Conservation (phyloP, 2,888 invertebrate species). For the Mamestra brassicae region DNA sequence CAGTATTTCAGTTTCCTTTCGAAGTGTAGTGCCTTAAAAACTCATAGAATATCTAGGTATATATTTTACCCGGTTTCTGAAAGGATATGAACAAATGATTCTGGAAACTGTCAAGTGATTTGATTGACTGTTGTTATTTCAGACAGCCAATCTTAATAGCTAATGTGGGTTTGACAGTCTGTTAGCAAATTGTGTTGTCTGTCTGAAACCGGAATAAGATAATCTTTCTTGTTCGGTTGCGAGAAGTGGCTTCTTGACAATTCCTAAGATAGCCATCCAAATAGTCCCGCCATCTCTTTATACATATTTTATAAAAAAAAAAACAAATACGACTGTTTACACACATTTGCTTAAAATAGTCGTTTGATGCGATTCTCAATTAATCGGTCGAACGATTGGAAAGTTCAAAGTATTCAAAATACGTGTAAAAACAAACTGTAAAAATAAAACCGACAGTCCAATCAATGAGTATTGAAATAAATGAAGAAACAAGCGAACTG, state of each 20-base stretch:
- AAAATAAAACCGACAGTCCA: constrained; percentile 26
- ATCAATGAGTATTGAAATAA: constrained; percentile 26
- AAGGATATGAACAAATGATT: too few relatives aligned
- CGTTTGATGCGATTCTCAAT: constrained; percentile 5
- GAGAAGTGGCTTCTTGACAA: too few relatives aligned
- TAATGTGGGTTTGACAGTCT: too few relatives aligned
- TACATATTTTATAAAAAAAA: too few relatives aligned
- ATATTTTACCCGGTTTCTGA: background rate
- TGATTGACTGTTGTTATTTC: background rate
- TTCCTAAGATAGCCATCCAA: too few relatives aligned
- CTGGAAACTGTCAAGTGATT: background rate
- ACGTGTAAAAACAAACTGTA: constrained; percentile 40
- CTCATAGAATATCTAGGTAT: too few relatives aligned
- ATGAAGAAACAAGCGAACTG: background rate
- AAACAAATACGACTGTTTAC: too few relatives aligned
- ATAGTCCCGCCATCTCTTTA: too few relatives aligned
- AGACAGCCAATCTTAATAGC: background rate
- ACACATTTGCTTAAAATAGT: background rate
- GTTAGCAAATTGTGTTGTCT: too few relatives aligned
- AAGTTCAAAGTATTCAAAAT: constrained; percentile 36
- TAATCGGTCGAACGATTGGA: constrained; percentile 18
- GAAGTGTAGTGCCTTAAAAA: background rate
- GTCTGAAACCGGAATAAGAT: too few relatives aligned
- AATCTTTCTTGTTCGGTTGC: too few relatives aligned
- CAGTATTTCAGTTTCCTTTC: background rate